Evolutionary conservation across 2,888 invertebrate species (phyloP).

Genomic region (Sinotaia quadrata): DNA sequence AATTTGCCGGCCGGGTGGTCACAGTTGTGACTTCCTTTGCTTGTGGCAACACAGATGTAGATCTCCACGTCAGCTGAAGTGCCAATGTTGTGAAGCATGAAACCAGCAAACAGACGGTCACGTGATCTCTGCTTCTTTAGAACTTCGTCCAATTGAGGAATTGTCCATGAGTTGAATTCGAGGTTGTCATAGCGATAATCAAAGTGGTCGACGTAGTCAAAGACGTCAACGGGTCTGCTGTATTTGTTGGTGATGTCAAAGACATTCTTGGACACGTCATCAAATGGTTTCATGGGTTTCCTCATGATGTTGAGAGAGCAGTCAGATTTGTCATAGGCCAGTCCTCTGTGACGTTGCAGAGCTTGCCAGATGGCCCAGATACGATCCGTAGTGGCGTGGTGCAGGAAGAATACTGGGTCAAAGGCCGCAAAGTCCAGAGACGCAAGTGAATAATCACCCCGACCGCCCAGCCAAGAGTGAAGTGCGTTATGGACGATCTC

Average conservation of each 20-base stretch:
- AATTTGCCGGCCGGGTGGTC: slow-evolving; percentile 29
- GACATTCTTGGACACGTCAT: slow-evolving; percentile 25
- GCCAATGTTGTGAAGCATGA: slow-evolving; percentile 40
- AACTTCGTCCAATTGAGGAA: slow-evolving; percentile 42
- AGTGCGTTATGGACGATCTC: slow-evolving; percentile 36
- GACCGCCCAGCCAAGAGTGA: slow-evolving; percentile 39
- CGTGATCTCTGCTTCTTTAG: slow-evolving; percentile 30
- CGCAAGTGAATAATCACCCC: slow-evolving; percentile 33
- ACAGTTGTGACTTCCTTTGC: slow-evolving; percentile 7
- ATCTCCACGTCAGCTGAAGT: slow-evolving; percentile 36
- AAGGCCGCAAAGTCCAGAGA: slow-evolving; percentile 39
- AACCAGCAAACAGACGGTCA: slow-evolving; percentile 44
- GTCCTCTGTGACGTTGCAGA: slow-evolving; percentile 26
- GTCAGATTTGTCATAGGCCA: slow-evolving; percentile 32
- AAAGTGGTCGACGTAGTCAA: slow-evolving; percentile 35
- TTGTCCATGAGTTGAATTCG: slow-evolving; percentile 44
- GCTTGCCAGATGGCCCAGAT: slow-evolving; percentile 41
- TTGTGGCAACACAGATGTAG: slow-evolving; percentile 33
- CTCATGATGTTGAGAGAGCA: slow-evolving; percentile 35
- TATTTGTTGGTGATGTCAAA: slow-evolving; percentile 28
- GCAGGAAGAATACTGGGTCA: slow-evolving; percentile 43
- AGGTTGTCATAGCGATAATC: slow-evolving; percentile 43
- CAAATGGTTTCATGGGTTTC: slow-evolving; percentile 35
- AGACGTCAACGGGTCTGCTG: slow-evolving; percentile 33
- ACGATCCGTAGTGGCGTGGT: slow-evolving; percentile 40